Percentiles rank a stretch among this genome's conserved stretches.
These are phyloP conservation scores for Osmoderma eremita DNA, from an alignment of 2,888 invertebrate genomes.

Conservation along the genomic window DNA sequence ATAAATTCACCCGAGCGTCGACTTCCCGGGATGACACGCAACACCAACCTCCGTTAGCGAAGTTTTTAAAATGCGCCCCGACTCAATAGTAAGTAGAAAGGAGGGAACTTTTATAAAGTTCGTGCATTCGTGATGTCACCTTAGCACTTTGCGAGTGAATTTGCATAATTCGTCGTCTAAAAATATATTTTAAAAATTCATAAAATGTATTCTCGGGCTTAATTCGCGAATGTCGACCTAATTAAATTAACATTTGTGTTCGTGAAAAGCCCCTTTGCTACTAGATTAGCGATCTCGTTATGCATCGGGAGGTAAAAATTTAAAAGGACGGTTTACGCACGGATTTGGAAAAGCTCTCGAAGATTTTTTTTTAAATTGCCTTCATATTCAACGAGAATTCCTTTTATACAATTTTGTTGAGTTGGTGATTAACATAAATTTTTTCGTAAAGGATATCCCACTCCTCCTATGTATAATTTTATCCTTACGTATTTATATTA, in stretches of 20 bases:
- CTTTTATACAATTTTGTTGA: too few species aligned
- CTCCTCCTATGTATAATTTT: too few species aligned
- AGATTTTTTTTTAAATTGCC: too few species aligned
- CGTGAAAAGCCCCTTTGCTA: too few species aligned
- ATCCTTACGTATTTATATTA: too few species aligned
- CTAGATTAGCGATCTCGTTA: too few species aligned
- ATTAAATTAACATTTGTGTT: constrained; percentile 5
- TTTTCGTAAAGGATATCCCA: too few species aligned
- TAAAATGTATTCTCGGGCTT: constrained; percentile 1
- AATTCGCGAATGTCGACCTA: neutral
- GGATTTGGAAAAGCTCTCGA: too few species aligned
- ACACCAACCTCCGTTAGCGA: neutral
- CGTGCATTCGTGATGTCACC: neutral
- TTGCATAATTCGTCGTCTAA: neutral
- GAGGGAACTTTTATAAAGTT: constrained; percentile 1
- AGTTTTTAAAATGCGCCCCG: neutral
- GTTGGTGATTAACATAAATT: too few species aligned
- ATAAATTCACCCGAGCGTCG: neutral
- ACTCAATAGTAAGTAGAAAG: neutral
- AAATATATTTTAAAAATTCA: constrained; percentile 1
- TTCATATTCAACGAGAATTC: too few species aligned
- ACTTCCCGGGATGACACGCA: neutral
- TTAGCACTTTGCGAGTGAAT: neutral
- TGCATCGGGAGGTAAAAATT: too few species aligned
- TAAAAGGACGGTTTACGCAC: too few species aligned